Conservation (phyloP, 1,140 invertebrate genomes). For the Acromyrmex echinatior region DNA sequence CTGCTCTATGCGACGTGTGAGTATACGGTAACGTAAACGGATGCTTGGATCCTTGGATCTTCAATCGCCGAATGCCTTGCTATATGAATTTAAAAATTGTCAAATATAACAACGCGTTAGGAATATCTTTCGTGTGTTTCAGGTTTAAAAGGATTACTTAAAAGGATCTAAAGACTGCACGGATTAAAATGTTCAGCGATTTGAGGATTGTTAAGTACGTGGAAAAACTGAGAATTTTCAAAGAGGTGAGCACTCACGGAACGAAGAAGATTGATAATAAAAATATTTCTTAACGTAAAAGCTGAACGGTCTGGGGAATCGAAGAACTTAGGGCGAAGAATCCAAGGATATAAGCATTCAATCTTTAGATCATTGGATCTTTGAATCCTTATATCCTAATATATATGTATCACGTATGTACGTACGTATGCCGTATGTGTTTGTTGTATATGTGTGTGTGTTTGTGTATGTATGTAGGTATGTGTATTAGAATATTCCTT, state of each 20-base stretch:
- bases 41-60: conserved; percentile 60
- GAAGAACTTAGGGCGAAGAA: conserved; percentile 27
- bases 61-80: conserved; percentile 31
- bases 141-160: background rate
- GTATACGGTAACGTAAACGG: conserved; percentile 54
- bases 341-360: conserved; percentile 60
- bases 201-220: background rate
- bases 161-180: background rate
- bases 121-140: background rate
- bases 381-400: conserved; percentile 62
- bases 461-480: background rate
- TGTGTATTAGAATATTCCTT: conserved; percentile 40
- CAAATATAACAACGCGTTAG: conserved; percentile 8
- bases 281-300: conserved; percentile 11
- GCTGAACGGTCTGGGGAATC: background rate
- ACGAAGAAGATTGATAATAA: conserved; percentile 4
- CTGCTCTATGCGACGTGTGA: conserved; percentile 57
- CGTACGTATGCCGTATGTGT: conserved; percentile 24
- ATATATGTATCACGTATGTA: conserved; percentile 56
- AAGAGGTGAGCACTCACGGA: background rate
- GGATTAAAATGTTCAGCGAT: conserved; percentile 1
- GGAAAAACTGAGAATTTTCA: conserved; percentile 10
- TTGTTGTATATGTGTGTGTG: background rate
- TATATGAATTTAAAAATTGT: conserved; percentile 15
- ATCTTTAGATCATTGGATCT: conserved; percentile 43